phyloP scores from a whole-genome alignment of 1,140 invertebrate species.

The Mya arenaria region DNA sequence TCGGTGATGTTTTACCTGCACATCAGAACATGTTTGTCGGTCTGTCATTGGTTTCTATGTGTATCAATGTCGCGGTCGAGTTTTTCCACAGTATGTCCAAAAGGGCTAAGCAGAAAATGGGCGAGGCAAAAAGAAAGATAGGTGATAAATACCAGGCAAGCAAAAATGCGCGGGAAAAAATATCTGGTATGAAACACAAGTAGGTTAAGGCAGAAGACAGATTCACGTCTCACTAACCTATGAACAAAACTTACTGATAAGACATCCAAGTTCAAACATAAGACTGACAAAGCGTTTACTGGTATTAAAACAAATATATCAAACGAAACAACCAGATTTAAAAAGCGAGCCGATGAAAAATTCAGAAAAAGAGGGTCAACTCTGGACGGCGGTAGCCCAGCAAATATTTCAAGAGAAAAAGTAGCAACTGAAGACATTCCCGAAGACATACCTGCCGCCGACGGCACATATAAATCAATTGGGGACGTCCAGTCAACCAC shows the following conservation, averaged over 20 bases:
- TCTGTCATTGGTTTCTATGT: constrained; percentile 94
- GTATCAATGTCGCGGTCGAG: constrained; percentile 93
- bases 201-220: constrained; percentile 33
- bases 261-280: constrained; percentile 14
- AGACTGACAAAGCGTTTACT: constrained; percentile 80
- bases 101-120: constrained; percentile 35
- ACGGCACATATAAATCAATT: too few relatives aligned
- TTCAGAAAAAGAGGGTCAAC: constrained; percentile 6
- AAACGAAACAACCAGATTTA: constrained; percentile 42
- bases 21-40: constrained; percentile 96
- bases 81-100: constrained; percentile 40
- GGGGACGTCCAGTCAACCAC: too few relatives aligned
- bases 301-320: constrained; percentile 34
- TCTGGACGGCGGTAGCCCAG: too few relatives aligned
- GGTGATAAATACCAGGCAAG: constrained; percentile 24
- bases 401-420: too few relatives aligned
- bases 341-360: constrained; percentile 36
- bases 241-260: constrained; percentile 24
- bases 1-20: constrained; percentile 94
- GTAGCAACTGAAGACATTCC: too few relatives aligned
- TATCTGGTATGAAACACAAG: constrained; percentile 17
- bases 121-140: constrained; percentile 34
- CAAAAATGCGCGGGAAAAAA: constrained; percentile 81
- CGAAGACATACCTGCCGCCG: too few relatives aligned
- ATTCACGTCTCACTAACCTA: background rate